Percentiles rank a stretch among this genome's conserved stretches.
Evolutionary conservation across 2,113 vertebrate species (phyloP).

Genomic region (Ophiodon elongatus): DNA sequence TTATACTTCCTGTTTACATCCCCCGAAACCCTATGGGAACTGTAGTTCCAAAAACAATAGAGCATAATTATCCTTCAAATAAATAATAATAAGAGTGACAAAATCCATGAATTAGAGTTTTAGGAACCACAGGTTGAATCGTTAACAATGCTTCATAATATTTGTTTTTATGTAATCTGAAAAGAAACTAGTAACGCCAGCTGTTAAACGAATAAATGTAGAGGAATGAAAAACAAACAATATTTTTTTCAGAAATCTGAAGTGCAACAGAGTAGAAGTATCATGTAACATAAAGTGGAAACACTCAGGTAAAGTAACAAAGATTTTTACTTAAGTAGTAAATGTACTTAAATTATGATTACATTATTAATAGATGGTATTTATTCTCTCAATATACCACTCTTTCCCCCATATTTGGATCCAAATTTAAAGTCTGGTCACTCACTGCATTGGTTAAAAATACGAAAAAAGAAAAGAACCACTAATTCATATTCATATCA

Average conservation of each 20-base stretch:
- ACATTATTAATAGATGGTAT: not conserved
- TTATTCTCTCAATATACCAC: too few species aligned
- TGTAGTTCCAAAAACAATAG: not conserved
- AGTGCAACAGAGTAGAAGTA: not conserved
- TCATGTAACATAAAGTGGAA: not conserved
- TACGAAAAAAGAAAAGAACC: not conserved
- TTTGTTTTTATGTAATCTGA: not conserved
- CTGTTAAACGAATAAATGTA: not conserved
- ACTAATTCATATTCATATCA: constrained; percentile 1
- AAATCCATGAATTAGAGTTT: not conserved
- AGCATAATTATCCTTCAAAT: not conserved
- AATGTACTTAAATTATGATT: not conserved
- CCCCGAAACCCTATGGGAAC: not conserved
- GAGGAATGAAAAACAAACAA: not conserved
- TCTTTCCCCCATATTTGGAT: not conserved
- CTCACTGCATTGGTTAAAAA: not conserved
- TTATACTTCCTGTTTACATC: not conserved
- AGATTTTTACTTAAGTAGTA: too few species aligned
- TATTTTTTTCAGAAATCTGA: not conserved
- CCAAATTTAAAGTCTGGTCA: not conserved
- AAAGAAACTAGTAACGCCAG: not conserved
- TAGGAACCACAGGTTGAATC: not conserved
- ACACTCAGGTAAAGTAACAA: too few species aligned
- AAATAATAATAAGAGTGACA: not conserved
- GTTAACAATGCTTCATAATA: not conserved